phyloP scores from a whole-genome alignment of 92 coral and sea anemone species.

The Siderastrea siderea region DNA sequence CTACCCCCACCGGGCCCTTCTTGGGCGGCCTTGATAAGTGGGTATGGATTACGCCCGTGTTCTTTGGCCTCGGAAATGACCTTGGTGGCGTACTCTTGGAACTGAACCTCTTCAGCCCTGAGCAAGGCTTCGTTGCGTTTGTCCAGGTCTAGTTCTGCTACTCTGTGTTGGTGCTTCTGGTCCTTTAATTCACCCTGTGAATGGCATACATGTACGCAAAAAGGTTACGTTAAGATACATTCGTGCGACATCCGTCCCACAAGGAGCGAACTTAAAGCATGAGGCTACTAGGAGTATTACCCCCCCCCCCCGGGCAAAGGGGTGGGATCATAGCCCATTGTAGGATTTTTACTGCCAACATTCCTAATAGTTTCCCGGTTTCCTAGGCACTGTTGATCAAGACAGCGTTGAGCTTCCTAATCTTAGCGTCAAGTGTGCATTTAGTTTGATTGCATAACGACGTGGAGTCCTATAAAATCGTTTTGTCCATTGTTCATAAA shows the following conservation, averaged over 20 bases:
- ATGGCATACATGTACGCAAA: background rate
- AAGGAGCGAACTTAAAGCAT: background rate
- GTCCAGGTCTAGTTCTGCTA: slow-evolving; percentile 75
- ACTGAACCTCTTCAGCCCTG: slow-evolving; percentile 84
- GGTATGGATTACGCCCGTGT: slow-evolving; percentile 95
- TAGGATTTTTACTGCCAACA: too few species aligned
- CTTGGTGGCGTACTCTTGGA: slow-evolving; percentile 89
- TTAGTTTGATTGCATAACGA: too few species aligned
- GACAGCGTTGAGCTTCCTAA: too few species aligned
- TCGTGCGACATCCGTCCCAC: background rate
- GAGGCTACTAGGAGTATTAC: too few species aligned
- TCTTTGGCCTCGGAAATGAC: slow-evolving; percentile 87
- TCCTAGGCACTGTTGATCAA: too few species aligned
- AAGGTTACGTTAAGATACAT: background rate
- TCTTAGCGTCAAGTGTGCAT: too few species aligned
- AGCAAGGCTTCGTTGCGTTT: slow-evolving; percentile 76
- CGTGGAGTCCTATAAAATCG: too few species aligned
- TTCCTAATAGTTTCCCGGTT: too few species aligned
- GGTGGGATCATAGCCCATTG: too few species aligned
- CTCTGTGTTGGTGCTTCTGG: slow-evolving; percentile 47
- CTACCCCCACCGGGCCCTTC: slow-evolving; percentile 99
- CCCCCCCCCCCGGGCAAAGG: too few species aligned
- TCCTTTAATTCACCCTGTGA: slow-evolving; percentile 75
- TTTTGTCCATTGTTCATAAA: too few species aligned
- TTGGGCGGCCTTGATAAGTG: slow-evolving; percentile 94